These are phyloP conservation scores for Semibalanus balanoides DNA, from an alignment of 1,140 invertebrate genomes.

Conservation along the genomic window DNA sequence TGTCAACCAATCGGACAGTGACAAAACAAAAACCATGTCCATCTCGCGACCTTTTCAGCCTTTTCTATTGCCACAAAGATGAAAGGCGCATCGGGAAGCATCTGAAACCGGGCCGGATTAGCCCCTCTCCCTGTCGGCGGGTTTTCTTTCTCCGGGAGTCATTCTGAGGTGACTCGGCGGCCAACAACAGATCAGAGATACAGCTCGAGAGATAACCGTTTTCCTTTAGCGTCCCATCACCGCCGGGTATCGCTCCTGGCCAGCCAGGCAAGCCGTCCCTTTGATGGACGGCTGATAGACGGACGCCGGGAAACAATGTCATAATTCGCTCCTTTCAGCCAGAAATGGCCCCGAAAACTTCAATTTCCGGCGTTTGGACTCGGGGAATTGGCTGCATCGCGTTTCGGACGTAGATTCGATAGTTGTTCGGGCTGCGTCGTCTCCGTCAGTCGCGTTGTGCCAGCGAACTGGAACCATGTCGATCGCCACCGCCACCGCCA, in stretches of 20 bases:
- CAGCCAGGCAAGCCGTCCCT: not conserved
- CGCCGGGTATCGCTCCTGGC: no score
- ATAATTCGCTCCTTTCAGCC: not conserved
- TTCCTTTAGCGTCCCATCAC: not conserved
- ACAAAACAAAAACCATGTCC: no score
- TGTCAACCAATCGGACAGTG: no score
- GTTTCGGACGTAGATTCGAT: not conserved
- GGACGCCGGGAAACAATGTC: not conserved
- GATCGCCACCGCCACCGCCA: no score
- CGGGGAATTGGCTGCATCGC: not conserved
- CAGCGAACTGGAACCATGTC: not conserved
- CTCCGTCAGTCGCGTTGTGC: not conserved
- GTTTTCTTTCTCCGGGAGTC: no score
- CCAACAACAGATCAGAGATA: not conserved
- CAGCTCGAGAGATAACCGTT: not conserved
- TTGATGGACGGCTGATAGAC: not conserved
- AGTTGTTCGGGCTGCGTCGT: no score
- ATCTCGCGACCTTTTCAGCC: no score
- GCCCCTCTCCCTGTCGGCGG: no score
- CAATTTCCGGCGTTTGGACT: not conserved
- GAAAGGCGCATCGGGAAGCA: no score
- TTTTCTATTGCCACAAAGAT: no score
- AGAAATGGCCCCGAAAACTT: not conserved
- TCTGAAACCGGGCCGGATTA: no score
- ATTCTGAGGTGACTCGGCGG: no score